Percentiles rank a stretch among this genome's conserved stretches.
phyloP scores from a whole-genome alignment of 2,888 invertebrate species.

The Pheosia tremula region DNA sequence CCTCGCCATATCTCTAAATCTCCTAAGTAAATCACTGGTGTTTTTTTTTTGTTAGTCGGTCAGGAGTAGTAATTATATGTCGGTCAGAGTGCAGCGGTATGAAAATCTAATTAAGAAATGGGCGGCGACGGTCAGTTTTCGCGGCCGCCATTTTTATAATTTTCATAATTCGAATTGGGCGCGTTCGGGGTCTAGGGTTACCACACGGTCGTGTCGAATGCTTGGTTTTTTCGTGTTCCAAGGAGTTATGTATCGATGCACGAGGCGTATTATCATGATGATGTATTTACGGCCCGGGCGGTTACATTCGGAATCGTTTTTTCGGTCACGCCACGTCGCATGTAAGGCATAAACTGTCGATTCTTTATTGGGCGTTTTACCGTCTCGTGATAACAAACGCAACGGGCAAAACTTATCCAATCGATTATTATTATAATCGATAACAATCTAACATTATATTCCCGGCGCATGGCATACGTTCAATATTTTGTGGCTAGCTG shows the following conservation, averaged over 20 bases:
- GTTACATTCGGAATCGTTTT: slow-evolving; percentile 76
- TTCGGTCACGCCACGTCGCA: slow-evolving; percentile 83
- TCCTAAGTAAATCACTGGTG: slow-evolving; percentile 79
- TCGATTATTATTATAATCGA: slow-evolving; percentile 60
- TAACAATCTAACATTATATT: slow-evolving; percentile 61
- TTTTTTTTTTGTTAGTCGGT: slow-evolving; percentile 74
- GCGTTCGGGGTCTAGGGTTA: slow-evolving; percentile 31
- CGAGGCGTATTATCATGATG: slow-evolving; percentile 71
- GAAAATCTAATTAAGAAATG: slow-evolving; percentile 82
- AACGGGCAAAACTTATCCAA: slow-evolving; percentile 60
- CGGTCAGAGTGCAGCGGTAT: slow-evolving; percentile 83
- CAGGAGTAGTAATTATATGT: slow-evolving; percentile 82
- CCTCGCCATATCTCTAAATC: slow-evolving; percentile 76
- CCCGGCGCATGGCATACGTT: slow-evolving; percentile 57
- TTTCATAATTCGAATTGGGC: slow-evolving; percentile 50
- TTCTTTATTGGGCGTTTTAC: slow-evolving; percentile 72
- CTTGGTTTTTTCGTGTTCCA: slow-evolving; percentile 48
- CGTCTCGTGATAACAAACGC: slow-evolving; percentile 64
- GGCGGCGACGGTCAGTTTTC: slow-evolving; percentile 69
- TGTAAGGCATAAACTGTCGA: slow-evolving; percentile 74
- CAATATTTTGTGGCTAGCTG: slow-evolving; percentile 33
- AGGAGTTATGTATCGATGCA: slow-evolving; percentile 58
- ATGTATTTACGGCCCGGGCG: slow-evolving; percentile 73
- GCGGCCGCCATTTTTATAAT: slow-evolving; percentile 65
- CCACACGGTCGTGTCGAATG: slow-evolving; percentile 24